phyloP scores from a whole-genome alignment of 2,113 vertebrate genomes.

The Cisticola juncidis region DNA sequence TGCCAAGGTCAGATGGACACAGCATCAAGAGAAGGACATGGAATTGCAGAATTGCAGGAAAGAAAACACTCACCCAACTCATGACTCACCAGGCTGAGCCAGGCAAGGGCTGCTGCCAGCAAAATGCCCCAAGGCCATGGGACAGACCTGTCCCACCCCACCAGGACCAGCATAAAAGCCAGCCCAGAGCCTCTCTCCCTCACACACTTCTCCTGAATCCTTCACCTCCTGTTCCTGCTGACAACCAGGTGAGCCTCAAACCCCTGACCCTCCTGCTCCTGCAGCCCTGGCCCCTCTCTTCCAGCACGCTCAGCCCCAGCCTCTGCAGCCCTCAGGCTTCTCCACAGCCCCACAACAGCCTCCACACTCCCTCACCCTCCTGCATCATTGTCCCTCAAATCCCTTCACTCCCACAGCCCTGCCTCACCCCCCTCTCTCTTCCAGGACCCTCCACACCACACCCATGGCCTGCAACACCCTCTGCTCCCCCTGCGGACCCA shows the following conservation, averaged over 20 bases:
- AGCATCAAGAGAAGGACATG: no score
- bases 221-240: neutral
- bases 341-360: neutral
- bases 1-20: neutral
- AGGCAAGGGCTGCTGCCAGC: neutral
- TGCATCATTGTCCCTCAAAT: no score
- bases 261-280: no score
- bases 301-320: no score
- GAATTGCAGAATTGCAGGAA: neutral
- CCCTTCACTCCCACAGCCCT: neutral
- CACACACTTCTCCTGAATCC: neutral
- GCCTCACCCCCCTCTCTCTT: neutral
- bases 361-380: neutral
- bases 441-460: neutral
- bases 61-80: neutral
- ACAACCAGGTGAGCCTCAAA: neutral
- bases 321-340: neutral
- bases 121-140: neutral
- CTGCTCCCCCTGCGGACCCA: neutral
- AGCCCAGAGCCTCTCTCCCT: rapidly evolving
- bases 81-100: neutral
- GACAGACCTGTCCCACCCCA: rapidly evolving
- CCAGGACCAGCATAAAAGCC: neutral
- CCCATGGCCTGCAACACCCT: neutral
- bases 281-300: no score